A percentile compares a stretch with the other conserved stretches of the same genome.
Conservation (phyloP, 2,888 invertebrate species). For the Megastigmus dorsalis region DNA sequence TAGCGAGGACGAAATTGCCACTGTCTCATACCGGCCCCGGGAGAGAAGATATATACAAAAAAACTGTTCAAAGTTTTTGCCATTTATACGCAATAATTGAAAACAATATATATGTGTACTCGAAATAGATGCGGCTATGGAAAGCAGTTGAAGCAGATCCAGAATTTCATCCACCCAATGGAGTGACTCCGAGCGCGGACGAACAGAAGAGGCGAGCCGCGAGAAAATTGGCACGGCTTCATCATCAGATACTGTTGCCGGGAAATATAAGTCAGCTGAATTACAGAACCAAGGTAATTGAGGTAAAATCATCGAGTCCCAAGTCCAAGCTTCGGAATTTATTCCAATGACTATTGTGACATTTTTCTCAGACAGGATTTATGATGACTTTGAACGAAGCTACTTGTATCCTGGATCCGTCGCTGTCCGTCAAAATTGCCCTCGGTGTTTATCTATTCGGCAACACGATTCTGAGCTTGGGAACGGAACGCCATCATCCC, state of each 20-base stretch:
- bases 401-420: slow-evolving; percentile 81
- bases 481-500: slow-evolving; percentile 84
- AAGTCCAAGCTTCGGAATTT: not conserved
- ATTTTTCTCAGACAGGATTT: slow-evolving; percentile 79
- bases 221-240: slow-evolving; percentile 81
- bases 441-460: slow-evolving; percentile 85
- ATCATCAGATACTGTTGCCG: slow-evolving; percentile 81
- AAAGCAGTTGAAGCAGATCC: slow-evolving; percentile 86
- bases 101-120: not conserved
- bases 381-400: slow-evolving; percentile 87
- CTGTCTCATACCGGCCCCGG: no score
- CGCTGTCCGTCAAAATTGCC: slow-evolving; percentile 86
- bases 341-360: not conserved
- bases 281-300: slow-evolving; percentile 79
- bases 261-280: slow-evolving; percentile 78
- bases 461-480: slow-evolving; percentile 84
- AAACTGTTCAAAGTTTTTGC: not conserved
- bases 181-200: slow-evolving; percentile 80
- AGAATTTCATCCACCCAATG: slow-evolving; percentile 80
- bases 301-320: not conserved
- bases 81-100: not conserved
- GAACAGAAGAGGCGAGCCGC: slow-evolving; percentile 85
- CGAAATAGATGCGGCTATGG: slow-evolving; percentile 90
- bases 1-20: no score
- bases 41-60: not conserved